Evolutionary conservation across 2,888 invertebrate species (phyloP).

Genomic region (Eilema depressum): DNA sequence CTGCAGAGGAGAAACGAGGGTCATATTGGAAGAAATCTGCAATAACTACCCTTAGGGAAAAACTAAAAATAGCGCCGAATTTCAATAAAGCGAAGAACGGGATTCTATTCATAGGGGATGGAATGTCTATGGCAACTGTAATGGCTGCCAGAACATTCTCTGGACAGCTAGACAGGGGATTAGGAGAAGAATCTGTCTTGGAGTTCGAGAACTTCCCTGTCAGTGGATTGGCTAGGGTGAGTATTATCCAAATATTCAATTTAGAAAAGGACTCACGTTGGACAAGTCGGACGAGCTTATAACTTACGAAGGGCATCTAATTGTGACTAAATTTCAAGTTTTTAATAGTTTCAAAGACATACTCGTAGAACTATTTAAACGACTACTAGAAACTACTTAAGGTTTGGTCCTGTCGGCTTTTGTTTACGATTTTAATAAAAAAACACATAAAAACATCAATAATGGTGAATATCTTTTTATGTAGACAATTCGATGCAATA

Average conservation of each 20-base stretch:
- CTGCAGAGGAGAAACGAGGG: constrained; percentile 76
- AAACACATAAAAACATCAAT: too few relatives aligned
- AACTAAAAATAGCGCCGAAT: constrained; percentile 62
- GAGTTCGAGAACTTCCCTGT: constrained; percentile 91
- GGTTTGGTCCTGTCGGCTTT: too few relatives aligned
- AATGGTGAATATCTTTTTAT: too few relatives aligned
- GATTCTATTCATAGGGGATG: constrained; percentile 89
- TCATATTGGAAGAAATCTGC: constrained; percentile 76
- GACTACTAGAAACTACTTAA: too few relatives aligned
- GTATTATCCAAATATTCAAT: constrained; percentile 12
- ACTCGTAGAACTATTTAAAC: too few relatives aligned
- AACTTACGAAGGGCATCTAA: too few relatives aligned
- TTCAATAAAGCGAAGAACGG: constrained; percentile 89
- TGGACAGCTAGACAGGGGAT: constrained; percentile 85
- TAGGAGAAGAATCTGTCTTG: constrained; percentile 89
- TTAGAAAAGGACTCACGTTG: too few relatives aligned
- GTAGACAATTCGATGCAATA: too few relatives aligned
- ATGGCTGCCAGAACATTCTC: constrained; percentile 90
- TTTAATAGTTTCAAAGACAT: too few relatives aligned
- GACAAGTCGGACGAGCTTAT: too few relatives aligned
- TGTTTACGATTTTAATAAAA: too few relatives aligned
- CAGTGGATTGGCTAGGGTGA: constrained; percentile 90
- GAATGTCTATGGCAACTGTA: constrained; percentile 92
- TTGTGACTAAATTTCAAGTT: too few relatives aligned
- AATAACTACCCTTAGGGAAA: constrained; percentile 64